Base-by-base conservation (phyloP, 2,797 vertebrate species). In the Hoplostethus mediterraneus region DNA sequence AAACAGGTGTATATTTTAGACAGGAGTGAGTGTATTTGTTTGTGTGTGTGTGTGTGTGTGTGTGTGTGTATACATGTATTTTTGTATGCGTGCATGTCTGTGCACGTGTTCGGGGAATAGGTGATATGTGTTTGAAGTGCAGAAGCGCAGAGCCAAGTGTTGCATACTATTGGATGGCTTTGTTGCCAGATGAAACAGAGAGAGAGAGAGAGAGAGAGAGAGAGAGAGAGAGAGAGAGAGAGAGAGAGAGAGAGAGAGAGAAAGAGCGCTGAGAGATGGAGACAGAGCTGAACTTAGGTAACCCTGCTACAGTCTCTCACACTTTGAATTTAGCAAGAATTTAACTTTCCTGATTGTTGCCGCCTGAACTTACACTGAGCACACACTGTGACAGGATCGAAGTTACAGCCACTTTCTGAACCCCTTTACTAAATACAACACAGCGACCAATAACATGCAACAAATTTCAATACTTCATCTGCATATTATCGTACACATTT, bases 101-200 rank as follows among this genome's bases (percentile, higher is more conserved):
- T 77, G 78, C 70, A 62, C 73, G 75, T 81, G 71, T 87, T 88
- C 69, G 67, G 78, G 83, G 82, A 89, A 86, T 67, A 80, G 71
- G 80, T 82, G 73, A 72, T 81, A 61, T 79, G 80, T 83, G 85
- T 86, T 90, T 85, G 84, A 90, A 86, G 82, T 82, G 73, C 55
- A 78, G 66, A 75, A 83, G 77, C 80, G 71, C 68, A 63, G 74
- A 85, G 69, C 77, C 74, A 82, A 87, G 82, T 77, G 82, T 75
- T 79, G 87, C 77, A 81, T 79, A 72, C 73, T 87, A 79, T 68
- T 82, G 63, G 75, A 79, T 86, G 82, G 72, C 89, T 90, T 90
- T 91, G 85, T 90, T 92, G 83, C 74, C 74, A 85, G 88, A 91
- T 92, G 86, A 92, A 91, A 88, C 73, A 73, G 66, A 74, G 14